phyloP scores from a whole-genome alignment of 2,113 vertebrate species.

The Daubentonia madagascariensis region DNA sequence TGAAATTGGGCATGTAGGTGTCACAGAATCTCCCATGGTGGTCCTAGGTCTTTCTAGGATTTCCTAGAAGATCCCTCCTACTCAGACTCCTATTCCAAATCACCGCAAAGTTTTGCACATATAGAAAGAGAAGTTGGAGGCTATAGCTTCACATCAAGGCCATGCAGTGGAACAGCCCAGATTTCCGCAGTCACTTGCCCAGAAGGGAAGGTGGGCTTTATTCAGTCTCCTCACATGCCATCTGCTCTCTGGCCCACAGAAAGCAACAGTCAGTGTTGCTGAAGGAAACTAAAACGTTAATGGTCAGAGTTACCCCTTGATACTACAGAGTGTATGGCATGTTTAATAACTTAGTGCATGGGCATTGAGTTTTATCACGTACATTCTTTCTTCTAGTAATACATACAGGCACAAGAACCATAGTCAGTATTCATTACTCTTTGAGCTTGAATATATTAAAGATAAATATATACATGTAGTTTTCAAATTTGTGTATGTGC shows the following conservation, averaged over 20 bases:
- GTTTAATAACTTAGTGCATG: background rate
- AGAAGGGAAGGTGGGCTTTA: background rate
- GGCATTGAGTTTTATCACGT: background rate
- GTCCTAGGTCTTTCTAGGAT: slow-evolving; percentile 3
- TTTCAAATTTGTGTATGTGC: background rate
- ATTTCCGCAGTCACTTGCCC: background rate
- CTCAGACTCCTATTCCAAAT: background rate
- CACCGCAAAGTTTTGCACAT: background rate
- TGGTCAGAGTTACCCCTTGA: background rate
- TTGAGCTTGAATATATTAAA: background rate
- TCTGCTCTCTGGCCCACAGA: background rate
- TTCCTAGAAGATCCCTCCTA: background rate
- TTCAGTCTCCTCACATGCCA: background rate
- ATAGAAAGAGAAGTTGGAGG: background rate
- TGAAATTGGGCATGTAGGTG: background rate
- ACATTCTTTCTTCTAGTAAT: background rate
- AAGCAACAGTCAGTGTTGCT: background rate
- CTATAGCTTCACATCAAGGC: background rate
- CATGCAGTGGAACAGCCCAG: rapidly evolving
- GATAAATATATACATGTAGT: background rate
- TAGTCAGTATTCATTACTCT: background rate
- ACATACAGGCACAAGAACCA: background rate
- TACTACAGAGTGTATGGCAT: background rate
- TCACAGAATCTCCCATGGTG: background rate
- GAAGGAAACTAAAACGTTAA: background rate